Base-by-base conservation (phyloP, 2,113 vertebrate genomes). In the Larimichthys crocea region DNA sequence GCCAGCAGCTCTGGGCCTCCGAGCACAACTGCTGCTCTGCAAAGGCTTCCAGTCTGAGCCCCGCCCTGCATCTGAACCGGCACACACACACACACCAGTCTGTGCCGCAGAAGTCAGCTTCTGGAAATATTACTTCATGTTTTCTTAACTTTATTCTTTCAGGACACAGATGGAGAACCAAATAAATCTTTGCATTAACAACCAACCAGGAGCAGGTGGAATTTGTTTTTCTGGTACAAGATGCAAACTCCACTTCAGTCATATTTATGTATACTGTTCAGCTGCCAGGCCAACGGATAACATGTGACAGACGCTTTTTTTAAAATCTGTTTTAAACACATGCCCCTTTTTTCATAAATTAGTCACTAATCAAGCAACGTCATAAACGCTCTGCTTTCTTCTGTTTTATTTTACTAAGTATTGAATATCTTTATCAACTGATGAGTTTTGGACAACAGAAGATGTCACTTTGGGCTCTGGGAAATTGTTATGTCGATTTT, bases 21-120 rank as follows among this genome's bases (percentile, higher is more conserved):
- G 3, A 76, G 68, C 79, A 86, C 82, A 82, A 84, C 84, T 79
- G 76, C 82, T 71, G 69, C 60, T 61, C 61, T 65, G 64, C 74
- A 50, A 67, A 68, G 48, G 50, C 83, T 60, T 55, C 14, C 52
- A 10, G 70, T 29, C 71, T 3, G 59, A 19, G 44, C 79, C 55
- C 59, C 76, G 9, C 88, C 82, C 74, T n/a, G 48, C 63, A 9
- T 35, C 55, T 17, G 20, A 63, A 49, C 40, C 72, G 64, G 26
- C 61, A 64, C 22, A 48, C 1, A 44, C 11, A 56, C 35, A 9
- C 35, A 40, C 35, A 40, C 26, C 11, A n/a, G 49, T 55, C 50
- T 48, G 62, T 42, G 15, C 26, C 26, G 61, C 60, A 67, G 2
- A 22, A 20, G 31, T 29, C 62, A 20, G 44, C 46, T 11, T 56